These are phyloP conservation scores for Abramis brama DNA, from an alignment of 2,113 vertebrate species.

Conservation along the genomic window DNA sequence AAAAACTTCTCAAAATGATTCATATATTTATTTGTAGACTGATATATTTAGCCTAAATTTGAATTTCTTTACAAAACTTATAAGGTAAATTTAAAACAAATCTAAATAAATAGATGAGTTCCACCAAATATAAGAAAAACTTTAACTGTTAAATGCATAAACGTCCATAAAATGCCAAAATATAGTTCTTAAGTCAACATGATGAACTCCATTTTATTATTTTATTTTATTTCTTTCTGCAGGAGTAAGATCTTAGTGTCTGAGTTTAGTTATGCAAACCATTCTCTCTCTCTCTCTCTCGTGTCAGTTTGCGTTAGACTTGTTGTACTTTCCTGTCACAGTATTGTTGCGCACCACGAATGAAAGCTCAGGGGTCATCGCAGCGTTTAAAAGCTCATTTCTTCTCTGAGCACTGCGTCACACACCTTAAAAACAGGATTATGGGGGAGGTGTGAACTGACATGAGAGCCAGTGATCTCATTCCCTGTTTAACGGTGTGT, in stretches of 20 bases:
- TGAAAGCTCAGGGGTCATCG: background rate
- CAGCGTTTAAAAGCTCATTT: background rate
- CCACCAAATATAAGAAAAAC: background rate
- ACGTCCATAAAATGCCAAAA: background rate
- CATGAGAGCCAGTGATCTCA: background rate
- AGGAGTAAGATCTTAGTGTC: background rate
- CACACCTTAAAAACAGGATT: slow-evolving; percentile 21
- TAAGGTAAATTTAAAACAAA: background rate
- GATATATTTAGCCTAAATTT: background rate
- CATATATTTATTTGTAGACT: background rate
- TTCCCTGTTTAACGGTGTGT: background rate
- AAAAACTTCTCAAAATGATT: background rate
- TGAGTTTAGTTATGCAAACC: slow-evolving; percentile 1
- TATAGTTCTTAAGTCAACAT: too few species aligned
- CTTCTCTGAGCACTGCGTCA: background rate
- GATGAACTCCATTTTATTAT: too few species aligned
- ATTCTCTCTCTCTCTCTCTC: background rate
- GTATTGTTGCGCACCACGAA: background rate
- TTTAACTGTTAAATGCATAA: background rate
- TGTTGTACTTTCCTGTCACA: slow-evolving; percentile 1
- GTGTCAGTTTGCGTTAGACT: background rate
- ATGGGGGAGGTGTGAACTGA: slow-evolving; percentile 18
- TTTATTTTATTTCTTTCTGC: too few species aligned
- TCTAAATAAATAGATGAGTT: background rate
- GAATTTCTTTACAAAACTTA: background rate